A percentile compares a stretch with the other conserved stretches of the same genome.
These are phyloP conservation scores for Drosophila teissieri DNA, from an alignment of 1,140 invertebrate species.

Conservation along the genomic window DNA sequence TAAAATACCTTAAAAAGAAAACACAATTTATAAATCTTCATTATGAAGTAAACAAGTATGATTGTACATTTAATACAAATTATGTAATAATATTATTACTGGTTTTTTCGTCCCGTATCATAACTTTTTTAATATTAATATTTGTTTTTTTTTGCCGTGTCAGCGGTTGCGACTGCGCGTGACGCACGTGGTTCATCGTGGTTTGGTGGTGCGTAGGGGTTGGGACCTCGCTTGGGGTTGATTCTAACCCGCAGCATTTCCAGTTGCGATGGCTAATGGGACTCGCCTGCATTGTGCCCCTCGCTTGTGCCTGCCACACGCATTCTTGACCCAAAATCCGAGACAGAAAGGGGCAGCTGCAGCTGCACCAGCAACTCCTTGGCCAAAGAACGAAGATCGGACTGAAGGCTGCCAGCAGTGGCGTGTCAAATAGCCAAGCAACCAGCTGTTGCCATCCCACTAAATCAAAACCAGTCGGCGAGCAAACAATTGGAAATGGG, in stretches of 20 bases:
- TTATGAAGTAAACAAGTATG: no score
- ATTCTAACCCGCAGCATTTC: constrained; percentile 63
- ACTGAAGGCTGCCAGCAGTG: constrained; percentile 34
- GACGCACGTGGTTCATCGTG: constrained; percentile 61
- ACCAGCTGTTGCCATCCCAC: constrained; percentile 68
- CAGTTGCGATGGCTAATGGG: constrained; percentile 25
- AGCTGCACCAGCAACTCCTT: constrained; percentile 52
- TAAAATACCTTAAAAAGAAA: no score
- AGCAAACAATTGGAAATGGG: constrained; percentile 65
- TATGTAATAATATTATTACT: not conserved
- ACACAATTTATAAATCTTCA: no score
- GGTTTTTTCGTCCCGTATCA: not conserved
- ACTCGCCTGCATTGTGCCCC: constrained; percentile 56
- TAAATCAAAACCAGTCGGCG: constrained; percentile 65
- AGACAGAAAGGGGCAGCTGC: constrained; percentile 28
- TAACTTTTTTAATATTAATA: not conserved
- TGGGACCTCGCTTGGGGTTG: constrained; percentile 56
- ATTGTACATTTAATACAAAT: not conserved
- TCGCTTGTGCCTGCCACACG: constrained; percentile 76
- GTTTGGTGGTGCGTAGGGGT: constrained; percentile 55
- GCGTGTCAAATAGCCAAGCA: constrained; percentile 65
- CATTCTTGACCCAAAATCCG: constrained; percentile 67
- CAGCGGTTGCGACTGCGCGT: constrained; percentile 68
- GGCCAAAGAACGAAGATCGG: constrained; percentile 52
- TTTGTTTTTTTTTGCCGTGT: constrained; percentile 11